Evolutionary conservation across 2,797 vertebrate species (phyloP), one percentile per base, ranked within the genome.

Genomic region (Helicolenus hilgendorfi): DNA sequence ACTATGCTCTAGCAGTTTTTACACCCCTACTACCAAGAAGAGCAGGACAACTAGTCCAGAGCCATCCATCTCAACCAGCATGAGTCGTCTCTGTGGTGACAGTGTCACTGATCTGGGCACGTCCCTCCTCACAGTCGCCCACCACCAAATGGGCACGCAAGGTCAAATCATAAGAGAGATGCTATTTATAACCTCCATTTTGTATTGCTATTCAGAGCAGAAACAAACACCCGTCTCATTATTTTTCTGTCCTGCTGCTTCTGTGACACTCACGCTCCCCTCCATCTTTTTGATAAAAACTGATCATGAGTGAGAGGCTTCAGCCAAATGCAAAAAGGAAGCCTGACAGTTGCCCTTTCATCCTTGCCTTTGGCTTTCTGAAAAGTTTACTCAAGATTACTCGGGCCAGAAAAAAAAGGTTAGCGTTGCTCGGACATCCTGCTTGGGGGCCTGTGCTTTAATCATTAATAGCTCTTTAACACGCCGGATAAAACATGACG

Each of bases 401-500:
- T 59, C 7, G 2, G 72, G 71, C 45, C 24, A 76, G 65, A 79
- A 58, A 79, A 58, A 79, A 94, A 91, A 91, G 91, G 81, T 89
- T 82, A 87, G 81, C 15, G 4, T 70, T 72, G 84, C 76, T 87
- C 38, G 35, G 64, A 91, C 76, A 86, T 86, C 77, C 59, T 1
- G 26, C 3, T 88, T 88, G 45, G 70, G 62, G 82, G 79, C 63
- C 82, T 58, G 27, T 79, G 62, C 83, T 88, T 82, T 85, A 84
- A 62, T 94, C 31, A 63, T 94, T 95, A 97, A 96, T 71, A 81
- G 85, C 92, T 92, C 94, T 93, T 95, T 94, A 96, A 91, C 80
- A 95, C 91, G 90, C 81, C 89, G 92, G 89, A 93, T 91, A 95
- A 96, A 96, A 94, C 77, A 90, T 87, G 74, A 88, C 88, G 85